These are phyloP conservation scores for Anthoscopus minutus DNA, from an alignment of 2,113 vertebrate genomes.

Conservation along the genomic window DNA sequence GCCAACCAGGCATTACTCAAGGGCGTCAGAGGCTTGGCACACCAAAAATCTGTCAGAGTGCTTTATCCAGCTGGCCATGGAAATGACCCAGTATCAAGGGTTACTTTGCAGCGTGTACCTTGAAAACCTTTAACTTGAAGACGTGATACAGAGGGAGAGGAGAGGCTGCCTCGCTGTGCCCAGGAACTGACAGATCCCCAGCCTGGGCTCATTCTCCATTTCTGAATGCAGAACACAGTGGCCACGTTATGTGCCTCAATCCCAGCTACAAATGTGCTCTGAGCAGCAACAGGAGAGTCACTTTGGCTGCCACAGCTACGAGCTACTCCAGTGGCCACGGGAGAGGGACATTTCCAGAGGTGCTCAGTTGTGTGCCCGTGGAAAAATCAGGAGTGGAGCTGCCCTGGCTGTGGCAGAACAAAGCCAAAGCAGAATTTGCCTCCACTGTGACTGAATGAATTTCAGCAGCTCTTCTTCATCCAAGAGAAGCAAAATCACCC, in stretches of 20 bases:
- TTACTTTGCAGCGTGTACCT: not conserved
- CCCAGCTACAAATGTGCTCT: not conserved
- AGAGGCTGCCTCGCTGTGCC: not conserved
- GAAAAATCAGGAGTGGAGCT: not conserved
- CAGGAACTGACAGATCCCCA: not conserved
- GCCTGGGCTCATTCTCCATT: not conserved
- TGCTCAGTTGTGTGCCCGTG: fast-evolving
- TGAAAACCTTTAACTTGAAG: not conserved
- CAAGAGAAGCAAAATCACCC: not conserved
- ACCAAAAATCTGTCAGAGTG: not conserved
- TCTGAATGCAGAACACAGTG: not conserved
- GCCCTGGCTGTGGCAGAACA: not conserved
- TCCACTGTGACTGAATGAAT: not conserved
- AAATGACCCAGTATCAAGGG: not conserved
- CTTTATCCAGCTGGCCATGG: not conserved
- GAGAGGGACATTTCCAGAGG: not conserved
- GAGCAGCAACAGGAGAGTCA: not conserved
- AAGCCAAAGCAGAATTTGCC: not conserved
- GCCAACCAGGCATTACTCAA: not conserved
- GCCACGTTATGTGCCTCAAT: not conserved
- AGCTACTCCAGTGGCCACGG: fast-evolving
- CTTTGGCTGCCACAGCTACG: not conserved
- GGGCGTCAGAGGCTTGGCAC: not conserved
- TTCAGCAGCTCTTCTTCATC: not conserved
- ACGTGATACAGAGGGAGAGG: not conserved